These are phyloP conservation scores for Parasteatoda lunata DNA, from an alignment of 2,888 invertebrate genomes.

Conservation along the genomic window DNA sequence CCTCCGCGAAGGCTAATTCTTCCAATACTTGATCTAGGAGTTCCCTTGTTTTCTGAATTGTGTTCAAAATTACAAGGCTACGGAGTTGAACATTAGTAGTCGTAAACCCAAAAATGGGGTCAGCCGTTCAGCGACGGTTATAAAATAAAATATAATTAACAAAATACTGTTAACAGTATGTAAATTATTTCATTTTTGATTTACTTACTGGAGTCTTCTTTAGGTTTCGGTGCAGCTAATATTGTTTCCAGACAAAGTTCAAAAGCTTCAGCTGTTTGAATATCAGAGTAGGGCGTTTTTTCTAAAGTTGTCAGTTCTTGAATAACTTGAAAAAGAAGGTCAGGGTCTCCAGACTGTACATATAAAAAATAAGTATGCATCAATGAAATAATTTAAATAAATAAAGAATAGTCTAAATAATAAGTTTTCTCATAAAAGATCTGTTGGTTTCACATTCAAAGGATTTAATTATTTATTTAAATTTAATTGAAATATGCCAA, in stretches of 20 bases:
- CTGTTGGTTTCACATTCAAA: not conserved
- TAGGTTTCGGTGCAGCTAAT: constrained; percentile 52
- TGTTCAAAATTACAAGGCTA: too few relatives aligned
- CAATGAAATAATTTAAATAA: not conserved
- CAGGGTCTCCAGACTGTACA: constrained; percentile 50
- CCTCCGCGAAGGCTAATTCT: too few relatives aligned
- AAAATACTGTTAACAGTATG: too few relatives aligned
- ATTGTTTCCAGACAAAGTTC: constrained; percentile 65
- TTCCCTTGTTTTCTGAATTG: too few relatives aligned
- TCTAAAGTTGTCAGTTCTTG: constrained; percentile 59
- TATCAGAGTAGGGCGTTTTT: constrained; percentile 46
- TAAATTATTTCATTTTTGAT: not conserved
- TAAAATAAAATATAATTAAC: too few relatives aligned
- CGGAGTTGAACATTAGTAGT: too few relatives aligned
- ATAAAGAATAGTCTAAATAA: not conserved
- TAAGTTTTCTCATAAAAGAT: not conserved
- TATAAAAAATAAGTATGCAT: not conserved
- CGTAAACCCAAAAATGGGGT: too few relatives aligned
- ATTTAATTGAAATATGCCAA: too few relatives aligned
- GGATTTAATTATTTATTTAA: not conserved
- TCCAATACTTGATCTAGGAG: too few relatives aligned
- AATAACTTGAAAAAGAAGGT: constrained; percentile 52
- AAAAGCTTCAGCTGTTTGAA: constrained; percentile 64
- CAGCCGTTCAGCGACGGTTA: too few relatives aligned
- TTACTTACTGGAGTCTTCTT: constrained; percentile 19